Conservation (phyloP, 1,140 invertebrate species). For the Fopius arisanus region DNA sequence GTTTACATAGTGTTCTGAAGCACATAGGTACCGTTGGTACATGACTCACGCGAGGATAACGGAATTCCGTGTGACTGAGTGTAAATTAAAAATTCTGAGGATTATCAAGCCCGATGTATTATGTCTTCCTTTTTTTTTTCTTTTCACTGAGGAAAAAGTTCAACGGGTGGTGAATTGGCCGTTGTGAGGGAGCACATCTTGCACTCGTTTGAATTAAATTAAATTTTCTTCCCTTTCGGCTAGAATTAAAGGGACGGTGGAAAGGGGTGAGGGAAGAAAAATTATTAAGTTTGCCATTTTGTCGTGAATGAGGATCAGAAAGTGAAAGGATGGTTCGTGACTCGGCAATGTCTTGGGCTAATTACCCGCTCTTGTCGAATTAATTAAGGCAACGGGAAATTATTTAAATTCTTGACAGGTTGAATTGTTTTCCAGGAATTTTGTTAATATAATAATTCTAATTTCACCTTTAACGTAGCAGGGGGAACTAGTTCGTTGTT, state of each 20-base stretch:
- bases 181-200: not conserved
- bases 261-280: not conserved
- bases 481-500: too few relatives aligned
- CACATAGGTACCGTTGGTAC: not conserved
- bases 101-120: not conserved
- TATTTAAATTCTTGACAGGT: not conserved
- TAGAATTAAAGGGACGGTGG: not conserved
- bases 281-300: slow-evolving; percentile 13
- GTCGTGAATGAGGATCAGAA: slow-evolving; percentile 9
- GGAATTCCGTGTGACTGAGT: slow-evolving; percentile 4
- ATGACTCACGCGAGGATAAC: slow-evolving; percentile 2
- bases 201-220: not conserved
- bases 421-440: not conserved
- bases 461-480: too few relatives aligned
- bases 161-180: not conserved
- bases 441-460: too few relatives aligned
- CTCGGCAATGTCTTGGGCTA: not conserved
- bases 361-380: slow-evolving; percentile 5
- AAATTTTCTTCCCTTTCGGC: not conserved
- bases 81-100: not conserved
- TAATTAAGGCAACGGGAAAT: not conserved
- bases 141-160: not conserved
- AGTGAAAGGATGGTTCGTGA: not conserved
- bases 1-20: not conserved
- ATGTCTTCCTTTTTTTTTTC: not conserved